Evolutionary conservation across 2,888 invertebrate genomes (phyloP), one percentile per base, ranked within the genome.

Genomic region (Megalurothrips usitatus): DNA sequence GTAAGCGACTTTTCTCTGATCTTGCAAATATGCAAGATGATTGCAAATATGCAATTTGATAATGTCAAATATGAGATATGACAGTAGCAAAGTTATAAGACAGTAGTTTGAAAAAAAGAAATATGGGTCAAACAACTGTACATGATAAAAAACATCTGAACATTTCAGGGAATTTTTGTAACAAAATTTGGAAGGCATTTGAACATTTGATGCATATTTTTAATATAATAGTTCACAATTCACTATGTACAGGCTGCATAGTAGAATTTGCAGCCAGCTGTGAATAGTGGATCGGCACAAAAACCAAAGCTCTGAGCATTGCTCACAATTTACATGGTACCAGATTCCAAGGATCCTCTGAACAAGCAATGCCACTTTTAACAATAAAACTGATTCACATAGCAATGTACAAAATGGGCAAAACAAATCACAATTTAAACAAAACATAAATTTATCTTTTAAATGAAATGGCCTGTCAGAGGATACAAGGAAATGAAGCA

Each of bases 371-470:
- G 12, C 68, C 68, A 75, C 26, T 75, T 75, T 75, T 75, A 75
- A 75, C 68, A 75, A 75, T 75, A 75, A 75, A 75, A 75, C 68
- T 75, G 68, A 75, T 75, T 26, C 68, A 75, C 68, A 75, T 23
- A 75, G 68, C 23, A 75, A 75, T 75, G 68, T 75, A 75, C 68
- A 75, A 75, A 11, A 26, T 26, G 68, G 26, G 68, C 23, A 26
- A 75, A 75, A 75, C 23, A 75, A 75, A 26, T 58, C 58, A 58
- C 58, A 58, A 58, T 26, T 75, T 23, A 75, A 75, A 75, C 68
- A 75, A 26, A 75, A 75, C 23, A 75, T 75, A 75, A 75, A 75
- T 75, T 75, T 75, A 75, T 23, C 23, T 75, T 26, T 12, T 23
- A 75, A 75, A 75, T 75, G 68, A 75, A 75, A 75, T 26, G 26